A percentile compares a stretch with the other conserved stretches of the same genome.
Evolutionary conservation across 2,113 vertebrate species (phyloP).

Genomic region (Varanus salvator): DNA sequence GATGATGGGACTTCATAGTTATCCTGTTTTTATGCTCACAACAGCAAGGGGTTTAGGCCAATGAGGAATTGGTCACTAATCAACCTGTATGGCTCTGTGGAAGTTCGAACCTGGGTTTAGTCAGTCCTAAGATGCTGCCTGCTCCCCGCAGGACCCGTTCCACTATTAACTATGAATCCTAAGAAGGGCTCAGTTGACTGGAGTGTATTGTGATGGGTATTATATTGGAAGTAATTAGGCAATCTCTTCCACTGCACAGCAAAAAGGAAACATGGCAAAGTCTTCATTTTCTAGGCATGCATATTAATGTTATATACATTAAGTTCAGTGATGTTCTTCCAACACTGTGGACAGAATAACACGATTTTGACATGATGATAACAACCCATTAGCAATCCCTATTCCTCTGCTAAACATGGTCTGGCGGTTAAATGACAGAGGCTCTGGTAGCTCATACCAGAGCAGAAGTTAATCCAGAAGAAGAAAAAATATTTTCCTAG

Average conservation of each 20-base stretch:
- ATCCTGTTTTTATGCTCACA: neutral
- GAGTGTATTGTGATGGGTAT: neutral
- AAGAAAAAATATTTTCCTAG: neutral
- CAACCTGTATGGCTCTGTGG: neutral
- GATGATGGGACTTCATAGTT: too few species aligned
- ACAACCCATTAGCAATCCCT: neutral
- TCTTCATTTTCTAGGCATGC: neutral
- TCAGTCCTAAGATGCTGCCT: neutral
- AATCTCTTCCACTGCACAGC: too few species aligned
- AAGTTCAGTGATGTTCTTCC: neutral
- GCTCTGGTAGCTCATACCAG: neutral
- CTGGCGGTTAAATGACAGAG: neutral
- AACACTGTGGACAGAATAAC: neutral
- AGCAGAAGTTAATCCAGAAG: neutral
- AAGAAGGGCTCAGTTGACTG: neutral
- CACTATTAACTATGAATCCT: neutral
- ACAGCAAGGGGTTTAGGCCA: neutral
- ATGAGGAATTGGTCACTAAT: neutral
- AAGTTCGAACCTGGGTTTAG: neutral
- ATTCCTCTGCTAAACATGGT: neutral
- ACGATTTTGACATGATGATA: neutral
- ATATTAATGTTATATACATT: neutral
- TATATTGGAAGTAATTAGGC: neutral
- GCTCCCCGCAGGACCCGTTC: too few species aligned
- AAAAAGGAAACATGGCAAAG: neutral